These are phyloP conservation scores for Chrysocyon brachyurus DNA, from an alignment of 2,797 vertebrate genomes.

Conservation along the genomic window DNA sequence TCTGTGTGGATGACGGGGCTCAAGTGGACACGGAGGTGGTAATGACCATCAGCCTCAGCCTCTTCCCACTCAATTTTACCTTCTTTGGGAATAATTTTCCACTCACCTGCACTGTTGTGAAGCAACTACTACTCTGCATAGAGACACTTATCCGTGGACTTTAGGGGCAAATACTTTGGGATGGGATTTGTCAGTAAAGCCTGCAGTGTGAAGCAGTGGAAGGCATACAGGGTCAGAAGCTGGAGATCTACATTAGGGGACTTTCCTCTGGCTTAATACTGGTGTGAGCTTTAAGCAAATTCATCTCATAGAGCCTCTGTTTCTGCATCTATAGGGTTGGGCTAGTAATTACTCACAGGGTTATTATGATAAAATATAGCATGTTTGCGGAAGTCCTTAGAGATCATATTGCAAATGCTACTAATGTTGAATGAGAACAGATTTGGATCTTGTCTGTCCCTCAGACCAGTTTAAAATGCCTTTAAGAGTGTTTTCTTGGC, in stretches of 20 bases:
- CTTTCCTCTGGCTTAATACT: neutral
- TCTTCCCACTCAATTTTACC: neutral
- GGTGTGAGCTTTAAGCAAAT: neutral
- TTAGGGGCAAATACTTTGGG: neutral
- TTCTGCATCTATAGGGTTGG: constrained; percentile 8
- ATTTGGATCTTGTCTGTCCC: neutral
- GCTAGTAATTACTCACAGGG: neutral
- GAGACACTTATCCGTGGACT: neutral
- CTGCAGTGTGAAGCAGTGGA: neutral
- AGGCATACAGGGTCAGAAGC: neutral
- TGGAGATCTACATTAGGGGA: neutral
- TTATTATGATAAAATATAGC: constrained; percentile 36
- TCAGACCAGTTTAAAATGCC: neutral
- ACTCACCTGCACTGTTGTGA: neutral
- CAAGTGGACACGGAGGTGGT: neutral
- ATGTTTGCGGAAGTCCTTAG: constrained; percentile 18
- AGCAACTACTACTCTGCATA: neutral
- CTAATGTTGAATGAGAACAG: neutral
- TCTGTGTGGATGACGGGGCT: neutral
- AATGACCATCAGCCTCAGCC: neutral
- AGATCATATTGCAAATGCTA: constrained; percentile 5
- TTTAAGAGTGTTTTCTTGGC: neutral
- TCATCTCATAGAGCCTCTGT: neutral
- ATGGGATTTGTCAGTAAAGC: neutral
- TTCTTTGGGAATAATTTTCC: neutral